A percentile compares a stretch with the other conserved stretches of the same genome.
Conservation (phyloP, 1,140 invertebrate genomes). For the Harlomillsia oculata region DNA sequence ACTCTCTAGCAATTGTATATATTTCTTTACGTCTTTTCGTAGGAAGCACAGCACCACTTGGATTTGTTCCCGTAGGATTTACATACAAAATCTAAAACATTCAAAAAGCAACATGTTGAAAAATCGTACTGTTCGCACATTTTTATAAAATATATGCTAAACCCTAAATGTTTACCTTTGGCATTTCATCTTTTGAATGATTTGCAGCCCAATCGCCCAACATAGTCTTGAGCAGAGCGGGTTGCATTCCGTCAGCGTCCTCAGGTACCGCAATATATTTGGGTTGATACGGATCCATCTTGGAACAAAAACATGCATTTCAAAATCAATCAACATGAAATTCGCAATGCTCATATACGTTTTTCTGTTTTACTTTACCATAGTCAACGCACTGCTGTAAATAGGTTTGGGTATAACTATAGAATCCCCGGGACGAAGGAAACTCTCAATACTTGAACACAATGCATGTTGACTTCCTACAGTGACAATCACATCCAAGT, state of each 20-base stretch:
- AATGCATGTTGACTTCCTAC: conserved; percentile 66
- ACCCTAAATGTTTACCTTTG: conserved; percentile 36
- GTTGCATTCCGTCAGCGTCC: conserved; percentile 40
- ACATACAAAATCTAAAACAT: conserved; percentile 47
- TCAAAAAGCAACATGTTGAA: background rate
- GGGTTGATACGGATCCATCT: conserved; percentile 39
- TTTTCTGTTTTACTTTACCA: too few species aligned
- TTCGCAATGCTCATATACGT: too few species aligned
- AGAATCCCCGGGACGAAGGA: conserved; percentile 55
- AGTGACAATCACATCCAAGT: conserved; percentile 55
- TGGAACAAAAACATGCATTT: background rate
- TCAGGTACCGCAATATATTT: conserved; percentile 37
- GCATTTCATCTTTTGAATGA: conserved; percentile 34
- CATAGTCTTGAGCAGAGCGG: conserved; percentile 36
- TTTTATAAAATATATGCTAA: background rate
- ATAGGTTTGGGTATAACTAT: conserved; percentile 58
- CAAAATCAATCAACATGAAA: background rate
- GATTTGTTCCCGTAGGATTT: conserved; percentile 58
- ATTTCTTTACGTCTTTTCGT: conserved; percentile 57
- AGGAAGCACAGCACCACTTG: conserved; percentile 56
- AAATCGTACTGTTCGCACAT: background rate
- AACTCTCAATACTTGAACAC: conserved; percentile 58
- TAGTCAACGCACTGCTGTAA: conserved; percentile 57
- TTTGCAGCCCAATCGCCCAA: conserved; percentile 28
- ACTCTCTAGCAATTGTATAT: conserved; percentile 62